Evolutionary conservation across 2,888 invertebrate species (phyloP), one percentile per base, ranked within the genome.

Genomic region (Oxytorus armatus): DNA sequence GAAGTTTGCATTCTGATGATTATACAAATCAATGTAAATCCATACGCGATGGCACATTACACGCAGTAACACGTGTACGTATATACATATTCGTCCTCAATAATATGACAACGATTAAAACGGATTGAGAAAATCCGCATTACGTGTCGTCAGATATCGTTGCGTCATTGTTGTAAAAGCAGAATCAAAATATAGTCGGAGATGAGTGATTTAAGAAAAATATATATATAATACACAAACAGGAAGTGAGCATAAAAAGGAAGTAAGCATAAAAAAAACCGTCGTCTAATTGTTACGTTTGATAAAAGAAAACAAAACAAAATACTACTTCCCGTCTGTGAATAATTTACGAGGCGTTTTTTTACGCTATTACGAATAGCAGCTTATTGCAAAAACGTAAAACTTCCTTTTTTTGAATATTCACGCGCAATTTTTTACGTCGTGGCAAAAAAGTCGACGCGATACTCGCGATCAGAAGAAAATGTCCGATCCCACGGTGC

Each of bases 1-100:
- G 39, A 36, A 33, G 16, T 44, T 70, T 36, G 39, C 36, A n/a
- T n/a, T 68, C 39, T 47, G 18, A 68, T 59, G 8, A 36, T 39
- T 25, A 42, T n/a, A n/a, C n/a, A n/a, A 42, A 42, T 42, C 10
- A 5, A 77, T 76, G 68, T 21, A 77, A 77, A 69, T 77, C 44
- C 53, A 0, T 51, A 21, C 49, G 18, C 42, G 59, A 3, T 11
- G 18, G 14, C 57, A n/a, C n/a, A 29, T 65, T 39, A 51, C 65
- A 36, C 47, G 57, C 14, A 33, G 14, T 7, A 36, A 44, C 14
- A 39, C 57, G 59, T 18, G n/a, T n/a, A n/a, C n/a, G n/a, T n/a
- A n/a, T n/a, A n/a, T n/a, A n/a, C n/a, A n/a, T n/a, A n/a, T n/a
- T n/a, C n/a, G n/a, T n/a, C n/a, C n/a, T 16, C 21, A 10, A 16